Base-by-base conservation (phyloP, 2,888 invertebrate species). In the Piscicola geometra region DNA sequence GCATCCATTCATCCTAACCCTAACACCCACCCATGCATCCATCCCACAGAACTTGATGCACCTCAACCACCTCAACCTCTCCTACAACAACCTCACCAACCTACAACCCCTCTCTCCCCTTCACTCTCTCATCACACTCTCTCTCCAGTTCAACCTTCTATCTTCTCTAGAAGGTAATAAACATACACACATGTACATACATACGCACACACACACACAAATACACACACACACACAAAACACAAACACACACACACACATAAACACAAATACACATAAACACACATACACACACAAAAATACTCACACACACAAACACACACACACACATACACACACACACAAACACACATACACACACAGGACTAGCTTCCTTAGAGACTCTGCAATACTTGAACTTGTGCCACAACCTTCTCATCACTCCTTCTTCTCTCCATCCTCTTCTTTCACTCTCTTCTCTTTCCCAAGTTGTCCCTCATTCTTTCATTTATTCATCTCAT, bases 141-240 rank as follows among this genome's bases (percentile, higher is more conserved):
- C 71, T 9, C 28, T 71, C 32, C 50, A 41, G 28, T 71, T 50
- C 71, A 71, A 71, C 41, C 71, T 71, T 1, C 71, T 71, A 15
- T 52, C 47, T 3, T 71, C 71, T 1, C 28, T 71, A 21, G 33
- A 71, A 71, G 71, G 71, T 71, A 41, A 41, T 9, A 41, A 5
- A 41, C 5, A 41, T 15, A 41, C 41, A 41, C 41, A 41, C 41
- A 41, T 15, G 15, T 15, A 41, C 41, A 41, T 15, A 41, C 41
- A 41, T n/a, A 41, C 41, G 15, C 5, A 41, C 41, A 41, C 5
- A 41, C 41, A 41, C 41, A 41, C 41, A 41, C 41, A 41, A 5
- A 41, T 15, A 41, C 41, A 41, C 41, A 41, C 41, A 41, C 41
- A 41, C 41, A 41, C 41, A 41, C 41, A 41, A 5, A 41, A 41